Conservation (phyloP, 2,797 vertebrate species). For the Tapirus indicus region DNA sequence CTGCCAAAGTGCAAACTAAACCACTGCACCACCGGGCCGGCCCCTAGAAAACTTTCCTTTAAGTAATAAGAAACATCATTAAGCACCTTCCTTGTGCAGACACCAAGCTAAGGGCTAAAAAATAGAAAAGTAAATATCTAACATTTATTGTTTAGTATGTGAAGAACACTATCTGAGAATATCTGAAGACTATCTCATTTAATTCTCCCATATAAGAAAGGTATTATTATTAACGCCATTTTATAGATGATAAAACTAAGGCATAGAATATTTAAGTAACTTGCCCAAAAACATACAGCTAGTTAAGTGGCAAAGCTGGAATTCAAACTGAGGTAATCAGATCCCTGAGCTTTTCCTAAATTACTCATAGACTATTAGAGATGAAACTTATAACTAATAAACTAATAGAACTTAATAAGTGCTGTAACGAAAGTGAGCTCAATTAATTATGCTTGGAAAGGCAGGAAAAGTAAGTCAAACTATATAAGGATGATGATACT, state of each 20-base stretch:
- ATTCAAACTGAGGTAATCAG: neutral
- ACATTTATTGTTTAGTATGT: neutral
- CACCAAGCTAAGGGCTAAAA: neutral
- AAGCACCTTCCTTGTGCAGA: neutral
- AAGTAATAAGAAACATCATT: neutral
- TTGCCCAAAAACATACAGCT: neutral
- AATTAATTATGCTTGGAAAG: neutral
- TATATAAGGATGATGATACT: neutral
- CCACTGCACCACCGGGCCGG: too few species aligned
- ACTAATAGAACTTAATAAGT: neutral
- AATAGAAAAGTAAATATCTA: neutral
- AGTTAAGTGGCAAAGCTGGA: neutral
- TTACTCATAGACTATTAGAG: neutral
- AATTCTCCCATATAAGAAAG: neutral
- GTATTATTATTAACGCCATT: neutral
- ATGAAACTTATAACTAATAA: neutral
- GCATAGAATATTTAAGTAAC: neutral
- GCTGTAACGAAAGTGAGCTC: neutral
- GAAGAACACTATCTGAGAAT: neutral
- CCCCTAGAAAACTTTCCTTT: neutral
- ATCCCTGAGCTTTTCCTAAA: neutral
- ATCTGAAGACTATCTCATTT: neutral
- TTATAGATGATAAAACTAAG: neutral
- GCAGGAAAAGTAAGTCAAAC: neutral
- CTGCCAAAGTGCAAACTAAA: too few species aligned